A percentile compares a stretch with the other conserved stretches of the same genome.
Conservation (phyloP, 2,888 invertebrate genomes). For the Lampropteryx suffumata region DNA sequence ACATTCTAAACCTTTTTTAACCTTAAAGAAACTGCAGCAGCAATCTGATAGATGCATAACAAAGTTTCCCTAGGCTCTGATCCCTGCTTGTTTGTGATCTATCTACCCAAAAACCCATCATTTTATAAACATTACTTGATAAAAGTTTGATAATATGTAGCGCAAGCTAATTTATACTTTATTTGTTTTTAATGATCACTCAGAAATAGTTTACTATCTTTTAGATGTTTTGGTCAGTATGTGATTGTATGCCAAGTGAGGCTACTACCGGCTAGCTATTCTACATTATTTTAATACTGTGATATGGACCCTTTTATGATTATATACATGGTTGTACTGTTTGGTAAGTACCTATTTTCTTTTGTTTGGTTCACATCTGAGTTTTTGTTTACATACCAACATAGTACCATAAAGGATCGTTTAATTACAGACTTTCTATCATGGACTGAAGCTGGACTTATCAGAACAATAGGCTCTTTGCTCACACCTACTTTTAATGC, state of each 20-base stretch:
- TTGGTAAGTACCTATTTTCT: not conserved
- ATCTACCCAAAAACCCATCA: no score
- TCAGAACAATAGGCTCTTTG: constrained; percentile 3
- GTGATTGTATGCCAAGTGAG: not conserved
- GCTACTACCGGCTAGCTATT: no score
- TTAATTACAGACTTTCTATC: constrained; percentile 7
- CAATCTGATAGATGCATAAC: no score
- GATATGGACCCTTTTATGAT: constrained; percentile 13
- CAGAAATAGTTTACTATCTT: not conserved
- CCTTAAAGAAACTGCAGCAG: no score
- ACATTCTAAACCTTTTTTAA: no score
- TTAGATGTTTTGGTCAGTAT: not conserved
- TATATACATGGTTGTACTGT: constrained; percentile 2
- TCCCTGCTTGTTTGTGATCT: no score
- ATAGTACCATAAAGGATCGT: not conserved
- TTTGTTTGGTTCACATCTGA: no score
- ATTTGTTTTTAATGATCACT: not conserved
- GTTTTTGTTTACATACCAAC: no score
- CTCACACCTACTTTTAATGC: not conserved
- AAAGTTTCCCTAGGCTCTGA: no score
- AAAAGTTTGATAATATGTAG: no score
- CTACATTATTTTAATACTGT: not conserved
- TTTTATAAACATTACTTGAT: no score
- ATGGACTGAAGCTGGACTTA: constrained; percentile 2
- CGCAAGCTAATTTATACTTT: not conserved